Evolutionary conservation across 2,113 vertebrate species (phyloP).

Genomic region (Penelope pileata): DNA sequence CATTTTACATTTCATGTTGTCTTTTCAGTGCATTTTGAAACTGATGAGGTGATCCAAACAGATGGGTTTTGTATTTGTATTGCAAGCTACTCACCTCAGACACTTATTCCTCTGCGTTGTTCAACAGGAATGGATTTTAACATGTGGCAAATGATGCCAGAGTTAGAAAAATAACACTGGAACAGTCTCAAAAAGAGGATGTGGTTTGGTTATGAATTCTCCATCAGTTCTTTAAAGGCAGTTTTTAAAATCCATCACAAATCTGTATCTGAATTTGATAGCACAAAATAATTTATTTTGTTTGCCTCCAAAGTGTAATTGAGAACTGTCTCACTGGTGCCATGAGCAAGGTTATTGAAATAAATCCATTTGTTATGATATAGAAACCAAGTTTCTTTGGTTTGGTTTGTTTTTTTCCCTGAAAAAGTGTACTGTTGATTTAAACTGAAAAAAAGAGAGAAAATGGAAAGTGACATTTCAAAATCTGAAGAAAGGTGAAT

Average conservation of each 20-base stretch:
- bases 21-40: neutral
- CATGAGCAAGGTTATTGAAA: neutral
- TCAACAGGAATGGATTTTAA: neutral
- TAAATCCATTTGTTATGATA: neutral
- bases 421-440: neutral
- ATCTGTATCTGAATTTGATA: neutral
- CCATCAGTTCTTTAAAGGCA: neutral
- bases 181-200: neutral
- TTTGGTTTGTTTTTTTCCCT: neutral
- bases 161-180: neutral
- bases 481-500: neutral
- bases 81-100: neutral
- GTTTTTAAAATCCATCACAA: neutral
- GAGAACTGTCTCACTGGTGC: neutral
- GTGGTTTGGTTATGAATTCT: neutral
- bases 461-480: neutral
- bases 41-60: neutral
- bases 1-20: neutral
- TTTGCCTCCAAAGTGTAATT: neutral
- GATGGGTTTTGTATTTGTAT: neutral
- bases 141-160: neutral
- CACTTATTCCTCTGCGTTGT: neutral
- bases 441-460: neutral
- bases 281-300: neutral
- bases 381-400: neutral